These are phyloP conservation scores for Halisarca cf. caerulea DNA, from an alignment of 37 sponge, comb jelly and placozoan species.

Conservation along the genomic window DNA sequence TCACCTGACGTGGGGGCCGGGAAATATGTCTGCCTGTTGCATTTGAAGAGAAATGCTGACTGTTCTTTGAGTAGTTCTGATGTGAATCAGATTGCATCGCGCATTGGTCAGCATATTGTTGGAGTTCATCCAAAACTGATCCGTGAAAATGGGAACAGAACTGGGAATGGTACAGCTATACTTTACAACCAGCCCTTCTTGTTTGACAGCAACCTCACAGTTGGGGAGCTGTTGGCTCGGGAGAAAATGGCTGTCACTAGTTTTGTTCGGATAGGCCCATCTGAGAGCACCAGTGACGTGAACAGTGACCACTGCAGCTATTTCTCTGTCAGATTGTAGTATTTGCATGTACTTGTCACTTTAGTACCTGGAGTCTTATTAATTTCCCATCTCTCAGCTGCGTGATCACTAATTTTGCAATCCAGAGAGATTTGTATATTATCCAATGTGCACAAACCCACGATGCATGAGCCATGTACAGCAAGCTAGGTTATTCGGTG, in stretches of 20 bases:
- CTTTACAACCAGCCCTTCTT: constrained; percentile 58
- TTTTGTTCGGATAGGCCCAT: constrained; percentile 59
- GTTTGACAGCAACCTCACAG: constrained; percentile 46
- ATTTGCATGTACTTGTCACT: too few species aligned
- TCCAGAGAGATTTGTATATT: too few species aligned
- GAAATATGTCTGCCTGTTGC: constrained; percentile 56
- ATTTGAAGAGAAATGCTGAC: constrained; percentile 29
- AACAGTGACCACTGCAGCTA: background rate
- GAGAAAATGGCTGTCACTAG: constrained; percentile 29
- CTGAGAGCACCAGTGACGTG: constrained; percentile 29
- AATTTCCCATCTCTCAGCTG: too few species aligned
- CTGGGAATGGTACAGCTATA: background rate
- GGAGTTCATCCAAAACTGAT: constrained; percentile 52
- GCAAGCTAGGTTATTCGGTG: too few species aligned
- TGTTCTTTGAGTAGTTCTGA: background rate
- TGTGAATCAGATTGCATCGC: constrained; percentile 16
- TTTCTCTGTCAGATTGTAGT: background rate
- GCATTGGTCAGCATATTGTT: constrained; percentile 73
- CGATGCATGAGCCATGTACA: too few species aligned
- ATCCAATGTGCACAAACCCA: too few species aligned
- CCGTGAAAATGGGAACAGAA: background rate
- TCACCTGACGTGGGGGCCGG: constrained; percentile 45
- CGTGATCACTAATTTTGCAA: too few species aligned
- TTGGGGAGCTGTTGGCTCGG: constrained; percentile 55
- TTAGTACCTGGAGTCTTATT: too few species aligned